Conservation (phyloP, 2,888 invertebrate species). For the Macrosiphum euphorbiae region DNA sequence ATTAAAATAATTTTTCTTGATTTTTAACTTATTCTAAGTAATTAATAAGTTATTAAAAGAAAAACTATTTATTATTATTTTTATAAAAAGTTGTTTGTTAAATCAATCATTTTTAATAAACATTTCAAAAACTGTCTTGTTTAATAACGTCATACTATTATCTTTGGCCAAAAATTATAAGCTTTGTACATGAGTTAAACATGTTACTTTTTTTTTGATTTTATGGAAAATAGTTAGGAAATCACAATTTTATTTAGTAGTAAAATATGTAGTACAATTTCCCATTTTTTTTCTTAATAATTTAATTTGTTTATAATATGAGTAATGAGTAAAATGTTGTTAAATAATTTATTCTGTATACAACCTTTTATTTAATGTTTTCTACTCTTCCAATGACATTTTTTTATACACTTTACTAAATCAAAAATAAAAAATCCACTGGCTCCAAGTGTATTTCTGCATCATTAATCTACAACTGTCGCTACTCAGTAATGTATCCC, state of each 20-base stretch:
- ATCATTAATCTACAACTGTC: neutral
- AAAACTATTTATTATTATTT: neutral
- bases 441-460: neutral
- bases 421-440: neutral
- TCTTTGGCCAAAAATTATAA: neutral
- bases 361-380: neutral
- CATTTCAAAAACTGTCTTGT: neutral
- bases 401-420: neutral
- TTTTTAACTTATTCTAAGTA: conserved; percentile 27
- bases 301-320: neutral
- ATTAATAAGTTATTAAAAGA: conserved; percentile 9
- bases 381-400: neutral
- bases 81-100: neutral
- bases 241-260: neutral
- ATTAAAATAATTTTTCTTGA: neutral
- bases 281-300: neutral
- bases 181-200: neutral
- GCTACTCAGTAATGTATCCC: neutral
- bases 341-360: neutral
- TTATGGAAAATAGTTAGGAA: neutral
- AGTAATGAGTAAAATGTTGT: neutral
- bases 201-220: neutral
- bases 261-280: neutral
- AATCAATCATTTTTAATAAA: neutral
- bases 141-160: neutral